Percentiles rank a stretch among this genome's conserved stretches.
Evolutionary conservation across 2,888 invertebrate genomes (phyloP).

Genomic region (Slavum lentiscoides): DNA sequence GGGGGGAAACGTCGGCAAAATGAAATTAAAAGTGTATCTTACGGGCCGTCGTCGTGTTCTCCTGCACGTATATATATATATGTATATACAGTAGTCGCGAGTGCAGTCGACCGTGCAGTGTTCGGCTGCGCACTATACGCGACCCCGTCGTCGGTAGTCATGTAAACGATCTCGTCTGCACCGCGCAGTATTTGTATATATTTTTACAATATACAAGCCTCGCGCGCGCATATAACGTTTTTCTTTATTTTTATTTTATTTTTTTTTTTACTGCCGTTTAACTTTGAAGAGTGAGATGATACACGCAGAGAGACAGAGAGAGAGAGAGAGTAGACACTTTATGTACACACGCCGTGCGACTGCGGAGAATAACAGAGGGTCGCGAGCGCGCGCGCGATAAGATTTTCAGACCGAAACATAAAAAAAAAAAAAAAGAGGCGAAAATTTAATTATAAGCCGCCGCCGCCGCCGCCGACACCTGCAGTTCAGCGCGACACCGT

Average conservation of each 20-base stretch:
- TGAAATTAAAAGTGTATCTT: slow-evolving; percentile 52
- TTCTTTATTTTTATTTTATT: background rate
- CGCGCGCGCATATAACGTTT: too few species aligned
- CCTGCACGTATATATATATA: background rate
- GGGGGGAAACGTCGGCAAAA: slow-evolving; percentile 29
- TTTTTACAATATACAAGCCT: slow-evolving; percentile 6
- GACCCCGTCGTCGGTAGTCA: slow-evolving; percentile 7
- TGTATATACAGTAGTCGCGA: slow-evolving; percentile 8
- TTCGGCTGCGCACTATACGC: too few species aligned
- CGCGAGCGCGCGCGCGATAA: background rate
- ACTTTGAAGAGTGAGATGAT: slow-evolving; percentile 14
- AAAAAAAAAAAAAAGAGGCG: slow-evolving; percentile 23
- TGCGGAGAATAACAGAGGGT: background rate
- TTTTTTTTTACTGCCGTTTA: slow-evolving; percentile 26
- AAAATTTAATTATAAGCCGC: slow-evolving; percentile 38
- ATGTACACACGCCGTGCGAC: background rate
- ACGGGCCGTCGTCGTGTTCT: slow-evolving; percentile 16
- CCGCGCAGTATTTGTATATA: background rate
- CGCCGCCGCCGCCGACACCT: slow-evolving; percentile 11
- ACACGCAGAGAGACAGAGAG: too few species aligned
- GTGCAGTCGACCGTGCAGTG: slow-evolving; percentile 41
- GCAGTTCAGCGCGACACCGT: slow-evolving; percentile 27
- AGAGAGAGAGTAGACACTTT: too few species aligned
- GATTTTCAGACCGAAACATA: slow-evolving; percentile 19
- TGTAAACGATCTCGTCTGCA: slow-evolving; percentile 33